Conservation (phyloP, 2,888 invertebrate genomes). For the Mythimna loreyi region DNA sequence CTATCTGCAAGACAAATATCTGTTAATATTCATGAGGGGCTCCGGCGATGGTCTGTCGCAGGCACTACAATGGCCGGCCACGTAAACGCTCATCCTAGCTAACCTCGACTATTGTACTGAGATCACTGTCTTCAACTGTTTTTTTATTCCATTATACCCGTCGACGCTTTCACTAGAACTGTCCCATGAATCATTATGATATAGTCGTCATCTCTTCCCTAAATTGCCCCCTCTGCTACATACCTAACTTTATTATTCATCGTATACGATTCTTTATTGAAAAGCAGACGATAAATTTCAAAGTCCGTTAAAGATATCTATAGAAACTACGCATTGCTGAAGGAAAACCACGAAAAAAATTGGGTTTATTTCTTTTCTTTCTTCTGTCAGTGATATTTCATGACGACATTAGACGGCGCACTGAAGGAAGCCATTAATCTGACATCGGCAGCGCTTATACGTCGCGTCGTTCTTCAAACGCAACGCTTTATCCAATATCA, state of each 20-base stretch:
- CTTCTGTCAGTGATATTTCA: constrained; percentile 63
- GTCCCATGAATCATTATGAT: constrained; percentile 63
- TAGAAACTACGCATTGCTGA: constrained; percentile 28
- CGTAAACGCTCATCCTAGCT: constrained; percentile 76
- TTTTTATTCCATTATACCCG: constrained; percentile 70
- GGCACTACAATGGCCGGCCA: constrained; percentile 82
- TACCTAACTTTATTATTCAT: constrained; percentile 41
- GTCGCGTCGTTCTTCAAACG: constrained; percentile 44
- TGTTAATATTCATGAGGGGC: constrained; percentile 88
- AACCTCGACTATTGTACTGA: constrained; percentile 81
- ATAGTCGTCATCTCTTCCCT: constrained; percentile 42
- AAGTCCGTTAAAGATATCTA: constrained; percentile 31
- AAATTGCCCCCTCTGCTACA: constrained; percentile 29
- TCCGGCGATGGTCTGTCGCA: constrained; percentile 76
- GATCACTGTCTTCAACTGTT: constrained; percentile 77
- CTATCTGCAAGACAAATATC: constrained; percentile 81
- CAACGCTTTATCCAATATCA: constrained; percentile 49
- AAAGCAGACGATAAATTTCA: constrained; percentile 59
- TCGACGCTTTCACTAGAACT: constrained; percentile 58
- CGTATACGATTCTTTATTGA: constrained; percentile 50
- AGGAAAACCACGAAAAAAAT: constrained; percentile 38
- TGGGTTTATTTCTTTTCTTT: constrained; percentile 49
- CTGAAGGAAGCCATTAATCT: constrained; percentile 68
- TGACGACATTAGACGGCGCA: constrained; percentile 59
- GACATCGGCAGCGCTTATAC: constrained; percentile 59